Evolutionary conservation across 2,113 vertebrate genomes (phyloP).

Genomic region (Potamarius usumacintae): DNA sequence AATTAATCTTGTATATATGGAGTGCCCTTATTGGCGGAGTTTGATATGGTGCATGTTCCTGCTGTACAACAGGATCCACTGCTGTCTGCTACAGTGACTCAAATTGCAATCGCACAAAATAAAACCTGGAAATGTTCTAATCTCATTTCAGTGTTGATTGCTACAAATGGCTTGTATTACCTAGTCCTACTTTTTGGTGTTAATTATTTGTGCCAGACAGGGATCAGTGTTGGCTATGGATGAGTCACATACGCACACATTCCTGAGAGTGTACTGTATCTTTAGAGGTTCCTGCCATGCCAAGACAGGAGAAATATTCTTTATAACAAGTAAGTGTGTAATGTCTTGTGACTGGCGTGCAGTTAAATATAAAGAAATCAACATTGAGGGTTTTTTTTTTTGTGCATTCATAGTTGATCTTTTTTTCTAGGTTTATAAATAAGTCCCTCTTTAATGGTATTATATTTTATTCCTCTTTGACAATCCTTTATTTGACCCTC

Average conservation of each 20-base stretch:
- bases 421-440: not conserved
- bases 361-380: no score
- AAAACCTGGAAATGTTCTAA: not conserved
- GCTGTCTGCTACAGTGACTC: not conserved
- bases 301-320: conserved; percentile 26
- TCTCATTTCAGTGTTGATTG: not conserved
- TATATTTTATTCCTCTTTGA: not conserved
- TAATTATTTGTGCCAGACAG: not conserved
- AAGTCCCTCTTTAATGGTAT: no score
- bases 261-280: conserved; percentile 48
- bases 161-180: not conserved
- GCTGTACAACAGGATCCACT: not conserved
- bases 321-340: not conserved
- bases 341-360: not conserved
- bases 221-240: not conserved
- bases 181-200: not conserved
- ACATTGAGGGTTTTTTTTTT: not conserved
- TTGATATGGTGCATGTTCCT: not conserved
- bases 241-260: conserved; percentile 27
- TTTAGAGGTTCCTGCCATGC: conserved; percentile 27
- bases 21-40: not conserved
- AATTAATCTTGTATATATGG: not conserved
- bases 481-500: no score
- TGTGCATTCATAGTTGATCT: not conserved
- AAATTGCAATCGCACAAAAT: not conserved